phyloP scores from a whole-genome alignment of 2,888 invertebrate genomes.

The Heliconius sara region DNA sequence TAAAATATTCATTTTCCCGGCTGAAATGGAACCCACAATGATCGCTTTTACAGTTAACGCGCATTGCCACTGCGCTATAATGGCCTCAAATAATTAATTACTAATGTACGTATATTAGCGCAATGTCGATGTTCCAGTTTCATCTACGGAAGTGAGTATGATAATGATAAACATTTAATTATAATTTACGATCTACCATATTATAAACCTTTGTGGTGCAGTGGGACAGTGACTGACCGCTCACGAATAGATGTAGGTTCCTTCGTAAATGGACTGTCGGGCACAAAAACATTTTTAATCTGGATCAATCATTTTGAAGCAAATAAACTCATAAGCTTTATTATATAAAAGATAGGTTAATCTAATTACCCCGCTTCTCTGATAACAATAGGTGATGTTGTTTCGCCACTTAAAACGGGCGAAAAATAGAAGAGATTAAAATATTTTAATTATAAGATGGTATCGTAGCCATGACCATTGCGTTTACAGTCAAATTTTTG shows the following conservation, averaged over 20 bases:
- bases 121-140: slow-evolving; percentile 32
- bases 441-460: too few relatives aligned
- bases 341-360: too few relatives aligned
- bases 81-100: neutral
- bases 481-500: too few relatives aligned
- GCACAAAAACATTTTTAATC: too few relatives aligned
- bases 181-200: slow-evolving; percentile 16
- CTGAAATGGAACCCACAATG: neutral
- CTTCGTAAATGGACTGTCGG: too few relatives aligned
- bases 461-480: too few relatives aligned
- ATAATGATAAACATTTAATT: slow-evolving; percentile 24
- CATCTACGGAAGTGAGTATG: slow-evolving; percentile 29
- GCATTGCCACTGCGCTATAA: neutral
- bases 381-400: too few relatives aligned
- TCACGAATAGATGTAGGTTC: neutral
- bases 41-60: neutral
- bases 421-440: too few relatives aligned
- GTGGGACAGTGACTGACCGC: neutral
- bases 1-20: neutral
- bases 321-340: too few relatives aligned
- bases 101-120: neutral
- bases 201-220: neutral
- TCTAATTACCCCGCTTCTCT: too few relatives aligned
- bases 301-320: too few relatives aligned
- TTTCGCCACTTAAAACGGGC: too few relatives aligned